phyloP scores from a whole-genome alignment of 2,113 vertebrate species.

The Oenanthe oenanthe region DNA sequence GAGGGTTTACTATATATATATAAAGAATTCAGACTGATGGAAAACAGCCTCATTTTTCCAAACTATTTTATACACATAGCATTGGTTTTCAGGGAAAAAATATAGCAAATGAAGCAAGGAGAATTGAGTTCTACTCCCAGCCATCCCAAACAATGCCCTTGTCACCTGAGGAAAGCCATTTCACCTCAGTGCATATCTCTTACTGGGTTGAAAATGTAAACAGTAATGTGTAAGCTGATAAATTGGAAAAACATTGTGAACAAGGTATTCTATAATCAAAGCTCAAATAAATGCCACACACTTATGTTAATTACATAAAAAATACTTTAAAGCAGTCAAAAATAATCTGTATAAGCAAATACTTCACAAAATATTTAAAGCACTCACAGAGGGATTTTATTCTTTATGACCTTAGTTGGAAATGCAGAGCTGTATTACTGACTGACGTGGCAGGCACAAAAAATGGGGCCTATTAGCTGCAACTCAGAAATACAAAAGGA shows the following conservation, averaged over 20 bases:
- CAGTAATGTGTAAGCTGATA: background rate
- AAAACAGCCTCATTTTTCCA: background rate
- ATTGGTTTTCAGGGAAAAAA: background rate
- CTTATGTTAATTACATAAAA: background rate
- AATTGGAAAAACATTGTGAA: background rate
- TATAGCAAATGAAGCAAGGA: background rate
- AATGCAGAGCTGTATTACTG: background rate
- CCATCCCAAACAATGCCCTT: background rate
- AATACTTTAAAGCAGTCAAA: background rate
- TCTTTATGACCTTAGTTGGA: background rate
- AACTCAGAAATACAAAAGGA: background rate
- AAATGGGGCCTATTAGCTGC: conserved; percentile 11
- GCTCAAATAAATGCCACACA: background rate
- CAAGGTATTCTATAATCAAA: background rate
- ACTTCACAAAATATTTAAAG: background rate
- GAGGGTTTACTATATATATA: background rate
- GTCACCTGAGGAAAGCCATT: background rate
- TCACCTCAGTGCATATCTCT: background rate
- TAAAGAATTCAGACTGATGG: background rate
- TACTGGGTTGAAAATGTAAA: background rate
- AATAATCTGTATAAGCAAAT: background rate
- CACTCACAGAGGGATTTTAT: background rate
- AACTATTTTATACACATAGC: background rate
- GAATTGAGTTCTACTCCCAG: background rate
- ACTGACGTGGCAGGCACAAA: conserved; percentile 8